Conservation (phyloP, 2,888 invertebrate genomes). For the Mythimna ferrago region DNA sequence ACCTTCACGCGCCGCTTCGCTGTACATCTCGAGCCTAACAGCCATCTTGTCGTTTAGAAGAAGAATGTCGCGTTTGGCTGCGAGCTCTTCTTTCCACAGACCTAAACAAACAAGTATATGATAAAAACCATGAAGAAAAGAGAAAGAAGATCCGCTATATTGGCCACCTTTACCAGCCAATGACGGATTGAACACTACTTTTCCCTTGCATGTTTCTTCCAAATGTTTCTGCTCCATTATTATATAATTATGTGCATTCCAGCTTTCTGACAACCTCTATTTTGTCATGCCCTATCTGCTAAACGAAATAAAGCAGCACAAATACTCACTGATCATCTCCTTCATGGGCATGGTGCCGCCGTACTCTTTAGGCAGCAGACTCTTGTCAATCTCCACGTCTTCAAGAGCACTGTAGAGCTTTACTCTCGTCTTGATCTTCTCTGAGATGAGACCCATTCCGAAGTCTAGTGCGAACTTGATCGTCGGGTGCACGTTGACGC, state of each 20-base stretch:
- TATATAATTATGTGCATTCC: not conserved
- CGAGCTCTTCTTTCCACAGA: conserved; percentile 93
- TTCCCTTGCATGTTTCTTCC: not conserved
- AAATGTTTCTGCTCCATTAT: no score
- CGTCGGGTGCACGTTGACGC: conserved; percentile 93
- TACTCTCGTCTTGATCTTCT: conserved; percentile 94
- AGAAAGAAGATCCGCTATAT: not conserved
- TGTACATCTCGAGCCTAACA: conserved; percentile 93
- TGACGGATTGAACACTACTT: not conserved
- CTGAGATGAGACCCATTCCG: conserved; percentile 94
- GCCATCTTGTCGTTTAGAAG: conserved; percentile 93
- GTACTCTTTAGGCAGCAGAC: conserved; percentile 94
- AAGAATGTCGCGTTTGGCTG: conserved; percentile 90
- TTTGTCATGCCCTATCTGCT: not conserved
- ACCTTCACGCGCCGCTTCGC: conserved; percentile 93
- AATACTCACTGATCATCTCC: conserved; percentile 93
- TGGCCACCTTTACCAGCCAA: not conserved
- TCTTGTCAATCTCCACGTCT: conserved; percentile 91
- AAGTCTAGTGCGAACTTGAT: conserved; percentile 94
- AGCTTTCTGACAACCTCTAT: not conserved
- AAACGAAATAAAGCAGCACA: not conserved
- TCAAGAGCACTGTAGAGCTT: conserved; percentile 92
- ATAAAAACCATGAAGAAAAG: not conserved
- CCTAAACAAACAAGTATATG: conserved; percentile 79
- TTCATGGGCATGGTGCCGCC: conserved; percentile 96